Evolutionary conservation across 2,888 invertebrate species (phyloP), one percentile per base, ranked within the genome.

Genomic region (Aspidiotus rigidus): DNA sequence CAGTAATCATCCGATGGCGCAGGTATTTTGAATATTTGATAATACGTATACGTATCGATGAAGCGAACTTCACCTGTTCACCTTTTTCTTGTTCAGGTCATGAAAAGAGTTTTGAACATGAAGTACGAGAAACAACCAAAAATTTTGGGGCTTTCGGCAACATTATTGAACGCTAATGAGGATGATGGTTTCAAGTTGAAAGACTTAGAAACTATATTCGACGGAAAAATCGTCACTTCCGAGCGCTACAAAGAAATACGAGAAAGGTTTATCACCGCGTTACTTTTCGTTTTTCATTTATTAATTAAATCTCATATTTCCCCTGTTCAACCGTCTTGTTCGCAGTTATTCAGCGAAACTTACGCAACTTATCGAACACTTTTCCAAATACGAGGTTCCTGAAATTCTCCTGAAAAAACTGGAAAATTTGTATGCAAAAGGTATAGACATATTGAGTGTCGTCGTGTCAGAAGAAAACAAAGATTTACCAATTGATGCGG

Each of bases 71-170:
- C 5, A 28, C 28, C 28, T 28, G 28, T 28, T 28, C 5, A 3
- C 5, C 5, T 28, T 28, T 28, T 28, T 28, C 28, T 28, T 28
- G 1, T 28, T 28, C 28, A 28, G 28, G 28, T 28, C 5, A 28
- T 28, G 28, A 28, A 28, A 28, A 28, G 28, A 28, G 28, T 28
- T 28, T 5, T 28, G 5, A 28, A 5, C 5, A 3, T 28, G 28
- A 28, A 5, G 1, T 1, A 28, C 28, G 28, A 28, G 5, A 28
- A 28, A 28, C 28, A 28, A 28, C 93, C 94, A 0, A 81, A 87
- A 75, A 83, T 97, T 28, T 80, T 98, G 16, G 85, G 95, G 0
- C 80, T 98, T 17, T 92, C 96, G 0, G 94, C 94, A 0, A 90
- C 93, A 0, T 82, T 96, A 1, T 78, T 97, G 0, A 92, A 90